Evolutionary conservation across 35 echinoderm and acorn worm species (phyloP).

Genomic region (Apostichopus californicus): DNA sequence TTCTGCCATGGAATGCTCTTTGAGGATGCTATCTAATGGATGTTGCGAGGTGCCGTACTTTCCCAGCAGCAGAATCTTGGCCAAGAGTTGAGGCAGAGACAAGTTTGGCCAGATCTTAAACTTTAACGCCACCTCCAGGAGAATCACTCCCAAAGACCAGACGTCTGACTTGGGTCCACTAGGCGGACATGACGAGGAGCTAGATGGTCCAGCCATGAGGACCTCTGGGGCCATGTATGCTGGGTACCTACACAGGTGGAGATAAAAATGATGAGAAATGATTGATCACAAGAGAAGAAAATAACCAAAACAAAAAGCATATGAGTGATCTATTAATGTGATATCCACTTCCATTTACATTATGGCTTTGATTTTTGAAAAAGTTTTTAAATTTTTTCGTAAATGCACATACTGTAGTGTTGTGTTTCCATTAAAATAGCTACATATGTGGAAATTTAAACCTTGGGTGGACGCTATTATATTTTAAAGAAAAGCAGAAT

Average conservation of each 20-base stretch:
- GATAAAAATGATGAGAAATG: no score
- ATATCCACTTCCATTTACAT: no score
- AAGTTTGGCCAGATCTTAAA: slow-evolving; percentile 69
- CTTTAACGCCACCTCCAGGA: slow-evolving; percentile 83
- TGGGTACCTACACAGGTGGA: slow-evolving; percentile 55
- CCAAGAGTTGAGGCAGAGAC: slow-evolving; percentile 77
- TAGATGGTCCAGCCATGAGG: slow-evolving; percentile 59
- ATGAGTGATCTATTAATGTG: no score
- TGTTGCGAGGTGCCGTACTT: slow-evolving; percentile 79
- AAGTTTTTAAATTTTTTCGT: no score
- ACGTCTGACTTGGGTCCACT: slow-evolving; percentile 86
- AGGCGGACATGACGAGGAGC: background rate
- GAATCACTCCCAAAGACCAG: slow-evolving; percentile 88
- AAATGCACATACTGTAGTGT: no score
- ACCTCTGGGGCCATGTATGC: slow-evolving; percentile 91
- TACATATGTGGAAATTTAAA: no score
- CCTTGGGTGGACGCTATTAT: no score
- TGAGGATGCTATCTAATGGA: slow-evolving; percentile 86
- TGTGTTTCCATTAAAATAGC: no score
- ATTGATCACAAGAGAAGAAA: no score
- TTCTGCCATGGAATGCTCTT: slow-evolving; percentile 67
- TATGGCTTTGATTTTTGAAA: no score
- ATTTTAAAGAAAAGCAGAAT: no score
- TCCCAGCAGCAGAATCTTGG: slow-evolving; percentile 87
- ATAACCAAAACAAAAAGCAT: no score